Base-by-base conservation (phyloP, 2,797 vertebrate species). In the Leontopithecus rosalia region DNA sequence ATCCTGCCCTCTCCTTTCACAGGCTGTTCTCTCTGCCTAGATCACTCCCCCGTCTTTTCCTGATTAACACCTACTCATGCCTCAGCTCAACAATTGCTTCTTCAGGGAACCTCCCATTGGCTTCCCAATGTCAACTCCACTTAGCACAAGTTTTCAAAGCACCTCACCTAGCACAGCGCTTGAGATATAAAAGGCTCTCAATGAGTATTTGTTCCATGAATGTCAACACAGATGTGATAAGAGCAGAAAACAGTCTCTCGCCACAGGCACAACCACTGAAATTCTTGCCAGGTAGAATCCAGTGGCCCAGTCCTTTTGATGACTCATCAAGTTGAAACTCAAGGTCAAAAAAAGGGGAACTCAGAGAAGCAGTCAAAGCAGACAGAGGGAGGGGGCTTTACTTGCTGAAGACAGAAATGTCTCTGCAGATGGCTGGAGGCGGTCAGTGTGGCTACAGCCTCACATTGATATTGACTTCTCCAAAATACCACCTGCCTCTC, bases 401-500 rank as follows among this genome's bases (percentile, higher is more conserved):
- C 90, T 98, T 58, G 81, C 9, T 11, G 26, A 77, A 95, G 96
- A 96, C 96, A 95, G 91, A 97, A 97, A 96, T 93, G 96, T 97
- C 90, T 95, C 90, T 93, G 92, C 97, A 98, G 97, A 97, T 97
- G 97, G 95, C 90, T 97, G 92, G 91, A 95, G 97, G 97, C 95
- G 91, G 96, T 92, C 96, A 96, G 64, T 82, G 95, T 70, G 93
- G 96, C 97, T 92, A 89, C 85, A 95, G 77, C 83, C 92, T 89
- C 86, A 91, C 57, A 8, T 81, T 97, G 94, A 97, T 95, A 96
- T 61, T 3, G 88, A 96, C 96, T 98, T 97, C 94, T 97, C 96
- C 94, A 98, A 98, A 98, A 97, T 95, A 97, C 95, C 98, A 97
- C 97, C 97, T 98, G 97, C 87, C 82, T 96, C 92, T 96, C 91